Evolutionary conservation across 2,888 invertebrate genomes (phyloP).

Genomic region (Synanthedon myopaeformis): DNA sequence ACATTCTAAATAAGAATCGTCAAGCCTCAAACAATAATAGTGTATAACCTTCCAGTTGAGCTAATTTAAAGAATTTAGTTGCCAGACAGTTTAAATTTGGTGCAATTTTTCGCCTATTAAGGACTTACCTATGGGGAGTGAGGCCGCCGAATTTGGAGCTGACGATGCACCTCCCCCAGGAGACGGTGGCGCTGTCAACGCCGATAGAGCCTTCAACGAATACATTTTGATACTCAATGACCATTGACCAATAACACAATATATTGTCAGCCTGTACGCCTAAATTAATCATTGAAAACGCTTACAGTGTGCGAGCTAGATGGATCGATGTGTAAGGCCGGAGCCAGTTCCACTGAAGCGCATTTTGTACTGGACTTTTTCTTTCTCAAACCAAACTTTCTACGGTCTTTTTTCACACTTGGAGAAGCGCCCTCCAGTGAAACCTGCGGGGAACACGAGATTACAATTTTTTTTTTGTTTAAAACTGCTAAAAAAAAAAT

Average conservation of each 20-base stretch:
- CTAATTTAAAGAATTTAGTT: no score
- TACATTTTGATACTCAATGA: neutral
- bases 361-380: constrained; percentile 74
- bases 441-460: constrained; percentile 31
- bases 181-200: constrained; percentile 60
- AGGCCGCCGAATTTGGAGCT: constrained; percentile 54
- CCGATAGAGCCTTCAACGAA: constrained; percentile 41
- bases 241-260: no score
- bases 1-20: no score
- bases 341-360: constrained; percentile 70
- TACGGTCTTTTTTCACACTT: constrained; percentile 76
- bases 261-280: no score
- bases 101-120: no score
- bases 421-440: constrained; percentile 72
- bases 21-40: no score
- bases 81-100: no score
- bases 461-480: no score
- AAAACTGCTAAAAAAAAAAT: no score
- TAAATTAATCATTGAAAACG: no score
- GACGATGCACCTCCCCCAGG: constrained; percentile 58
- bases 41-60: no score
- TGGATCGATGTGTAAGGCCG: constrained; percentile 39
- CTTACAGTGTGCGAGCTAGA: constrained; percentile 54
- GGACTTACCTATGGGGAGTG: constrained; percentile 56
- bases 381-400: constrained; percentile 76